Conservation (phyloP, 2,113 vertebrate species). For the Condylura cristata region DNA sequence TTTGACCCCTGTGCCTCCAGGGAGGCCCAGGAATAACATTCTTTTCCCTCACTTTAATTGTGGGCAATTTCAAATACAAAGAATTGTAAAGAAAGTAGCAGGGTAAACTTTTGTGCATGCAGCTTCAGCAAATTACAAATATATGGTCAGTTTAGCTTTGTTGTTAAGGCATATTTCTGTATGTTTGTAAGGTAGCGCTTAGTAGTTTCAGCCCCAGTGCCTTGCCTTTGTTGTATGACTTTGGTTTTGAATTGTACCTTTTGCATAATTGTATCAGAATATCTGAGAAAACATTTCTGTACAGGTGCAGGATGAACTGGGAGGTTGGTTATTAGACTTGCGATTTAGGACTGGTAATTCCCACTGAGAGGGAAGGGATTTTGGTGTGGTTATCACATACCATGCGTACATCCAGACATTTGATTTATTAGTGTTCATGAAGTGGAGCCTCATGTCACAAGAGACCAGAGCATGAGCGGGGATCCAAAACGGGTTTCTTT, state of each 20-base stretch:
- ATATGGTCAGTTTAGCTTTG: neutral
- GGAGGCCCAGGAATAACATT: neutral
- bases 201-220: neutral
- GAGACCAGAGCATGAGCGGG: neutral
- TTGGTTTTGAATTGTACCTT: neutral
- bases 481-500: neutral
- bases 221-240: conserved; percentile 14
- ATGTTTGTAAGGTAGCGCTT: neutral
- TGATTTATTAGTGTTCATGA: neutral
- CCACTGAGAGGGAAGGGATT: neutral
- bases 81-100: neutral
- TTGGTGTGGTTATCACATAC: neutral
- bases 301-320: conserved; percentile 83
- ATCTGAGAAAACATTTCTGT: conserved; percentile 68
- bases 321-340: neutral
- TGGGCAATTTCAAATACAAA: neutral
- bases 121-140: neutral
- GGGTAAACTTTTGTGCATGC: neutral
- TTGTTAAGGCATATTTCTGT: neutral
- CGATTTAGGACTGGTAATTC: neutral
- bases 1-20: no score
- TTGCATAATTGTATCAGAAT: neutral
- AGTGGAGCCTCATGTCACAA: neutral
- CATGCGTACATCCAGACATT: neutral
- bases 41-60: neutral